Evolutionary conservation across 2,888 invertebrate genomes (phyloP).

Genomic region (Aromia moschata): DNA sequence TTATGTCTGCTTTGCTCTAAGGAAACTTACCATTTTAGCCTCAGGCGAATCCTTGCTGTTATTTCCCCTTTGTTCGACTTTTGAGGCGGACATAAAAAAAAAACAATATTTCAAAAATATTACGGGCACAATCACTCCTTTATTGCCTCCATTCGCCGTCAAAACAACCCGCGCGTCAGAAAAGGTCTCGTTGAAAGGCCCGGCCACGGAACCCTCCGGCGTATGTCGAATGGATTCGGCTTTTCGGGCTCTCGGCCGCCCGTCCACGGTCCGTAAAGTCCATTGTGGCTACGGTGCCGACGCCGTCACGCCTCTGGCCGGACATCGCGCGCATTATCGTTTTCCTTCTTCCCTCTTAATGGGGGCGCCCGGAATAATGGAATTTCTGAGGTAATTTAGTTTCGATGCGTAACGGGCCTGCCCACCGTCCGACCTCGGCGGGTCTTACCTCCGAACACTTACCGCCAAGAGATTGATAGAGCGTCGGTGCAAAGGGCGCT

Average conservation of each 20-base stretch:
- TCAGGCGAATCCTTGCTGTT: no score
- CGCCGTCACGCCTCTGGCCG: constrained; percentile 41
- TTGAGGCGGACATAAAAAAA: no score
- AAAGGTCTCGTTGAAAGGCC: constrained; percentile 8
- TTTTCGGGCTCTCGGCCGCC: constrained; percentile 25
- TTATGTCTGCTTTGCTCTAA: no score
- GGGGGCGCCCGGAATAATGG: no score
- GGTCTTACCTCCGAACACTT: constrained; percentile 16
- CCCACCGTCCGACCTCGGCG: constrained; percentile 9
- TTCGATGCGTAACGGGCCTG: constrained; percentile 28
- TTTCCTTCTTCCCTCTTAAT: constrained; percentile 42
- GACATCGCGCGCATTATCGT: constrained; percentile 40
- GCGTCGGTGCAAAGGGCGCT: constrained; percentile 6
- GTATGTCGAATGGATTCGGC: constrained; percentile 23
- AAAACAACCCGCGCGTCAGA: no score
- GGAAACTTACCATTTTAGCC: no score
- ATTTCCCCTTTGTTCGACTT: no score
- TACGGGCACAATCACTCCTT: no score
- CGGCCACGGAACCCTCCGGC: background rate
- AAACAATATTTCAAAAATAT: no score
- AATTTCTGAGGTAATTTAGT: constrained; percentile 30
- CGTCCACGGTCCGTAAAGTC: constrained; percentile 36
- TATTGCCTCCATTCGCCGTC: no score
- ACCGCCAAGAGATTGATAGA: constrained; percentile 23
- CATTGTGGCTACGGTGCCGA: constrained; percentile 35